Conservation (phyloP, 2,797 vertebrate genomes). For the Microctenopoma stevenorrisi region DNA sequence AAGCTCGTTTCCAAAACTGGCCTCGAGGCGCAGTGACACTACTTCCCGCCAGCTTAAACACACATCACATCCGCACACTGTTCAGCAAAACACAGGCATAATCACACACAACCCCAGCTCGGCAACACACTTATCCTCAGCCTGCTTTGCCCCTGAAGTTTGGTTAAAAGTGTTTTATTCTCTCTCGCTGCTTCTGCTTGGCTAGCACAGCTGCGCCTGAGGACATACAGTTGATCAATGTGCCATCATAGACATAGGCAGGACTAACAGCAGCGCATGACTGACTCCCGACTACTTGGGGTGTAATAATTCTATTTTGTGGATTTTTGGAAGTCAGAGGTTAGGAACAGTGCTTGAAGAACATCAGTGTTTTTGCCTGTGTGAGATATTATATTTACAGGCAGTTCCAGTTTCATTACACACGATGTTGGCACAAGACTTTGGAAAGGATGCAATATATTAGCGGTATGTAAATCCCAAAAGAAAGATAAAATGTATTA, state of each 20-base stretch:
- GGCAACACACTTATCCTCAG: conserved; percentile 41
- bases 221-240: conserved; percentile 62
- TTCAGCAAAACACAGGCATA: conserved; percentile 35
- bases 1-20: conserved; percentile 39
- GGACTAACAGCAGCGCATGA: conserved; percentile 58
- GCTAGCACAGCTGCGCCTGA: conserved; percentile 50
- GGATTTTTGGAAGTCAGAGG: conserved; percentile 57
- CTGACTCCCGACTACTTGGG: conserved; percentile 49
- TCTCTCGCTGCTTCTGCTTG: conserved; percentile 67
- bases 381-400: conserved; percentile 52
- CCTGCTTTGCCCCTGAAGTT: conserved; percentile 68
- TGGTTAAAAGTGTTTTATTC: conserved; percentile 66
- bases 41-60: conserved; percentile 39
- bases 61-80: conserved; percentile 34
- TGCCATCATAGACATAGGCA: conserved; percentile 62
- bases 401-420: conserved; percentile 50
- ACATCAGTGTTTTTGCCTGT: conserved; percentile 45
- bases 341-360: conserved; percentile 50
- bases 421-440: conserved; percentile 66
- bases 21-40: conserved; percentile 42
- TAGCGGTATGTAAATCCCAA: conserved; percentile 52
- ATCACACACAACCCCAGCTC: conserved; percentile 26
- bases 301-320: conserved; percentile 67
- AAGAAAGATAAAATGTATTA: conserved; percentile 54
- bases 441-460: conserved; percentile 73